Base-by-base conservation (phyloP, 2,113 vertebrate species). In the Pogonocichla stellata region DNA sequence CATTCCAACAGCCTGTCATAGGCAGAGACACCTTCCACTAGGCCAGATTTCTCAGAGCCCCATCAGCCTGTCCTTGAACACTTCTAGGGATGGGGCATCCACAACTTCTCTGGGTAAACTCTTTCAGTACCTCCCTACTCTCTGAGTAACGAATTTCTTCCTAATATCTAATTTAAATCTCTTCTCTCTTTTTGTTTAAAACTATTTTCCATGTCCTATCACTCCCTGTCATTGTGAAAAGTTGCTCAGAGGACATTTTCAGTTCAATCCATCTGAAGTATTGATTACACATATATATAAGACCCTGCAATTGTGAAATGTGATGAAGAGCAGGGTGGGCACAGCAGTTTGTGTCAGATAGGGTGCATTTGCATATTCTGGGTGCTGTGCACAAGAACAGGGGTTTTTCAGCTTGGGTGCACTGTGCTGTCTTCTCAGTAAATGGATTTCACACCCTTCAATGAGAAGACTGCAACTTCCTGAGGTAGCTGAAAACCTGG, bases 301-400 rank as follows among this genome's bases (percentile, higher is more conserved):
- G 70, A 43, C 2, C 7, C 33, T 57, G 51, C 3, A 3, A 40
- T 10, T 65, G 10, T 2, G 4, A 73, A 50, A 69, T 10, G 6
- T n/a, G 25, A 6, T 8, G 24, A 45, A 57, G 20, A 73, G 70
- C 19, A 47, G 53, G 22, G 23, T 31, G 42, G 23, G 16, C 19
- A 26, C 2, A 56, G 45, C 50, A 81, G 57, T 47, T 45, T 8
- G 4, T 73, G 70, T 43, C 64, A 51, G 43, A 50, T 33, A 65
- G 66, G 14, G 15, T 4, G 12, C 0, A 0, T n/a, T 36, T 38
- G 18, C 8, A 5, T 10, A 19, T 2, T 3, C n/a, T 2, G 2
- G 19, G 24, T 7, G 5, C 33, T 69, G 36, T 31, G 18, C 13
- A 9, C 20, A 70, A 34, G 45, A 51, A 7, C 8, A 23, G 34